These are phyloP conservation scores for Rhyacophila evoluta DNA, from an alignment of 2,888 invertebrate genomes.

Conservation along the genomic window DNA sequence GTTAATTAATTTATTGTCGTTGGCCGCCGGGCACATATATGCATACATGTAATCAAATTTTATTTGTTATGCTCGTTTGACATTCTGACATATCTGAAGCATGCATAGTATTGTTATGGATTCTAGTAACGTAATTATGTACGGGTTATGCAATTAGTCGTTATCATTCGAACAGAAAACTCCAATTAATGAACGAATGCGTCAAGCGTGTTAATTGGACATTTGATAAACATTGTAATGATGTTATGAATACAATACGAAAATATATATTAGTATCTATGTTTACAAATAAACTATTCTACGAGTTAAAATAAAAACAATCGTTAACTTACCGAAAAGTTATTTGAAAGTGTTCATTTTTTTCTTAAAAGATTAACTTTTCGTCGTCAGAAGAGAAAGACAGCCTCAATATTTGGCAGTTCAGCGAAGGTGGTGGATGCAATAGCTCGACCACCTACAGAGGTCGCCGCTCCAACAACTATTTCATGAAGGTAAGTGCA, in stretches of 20 bases:
- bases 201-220: slow-evolving; percentile 29
- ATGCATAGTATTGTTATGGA: background rate
- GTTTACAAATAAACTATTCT: background rate
- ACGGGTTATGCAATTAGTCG: slow-evolving; percentile 35
- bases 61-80: slow-evolving; percentile 9
- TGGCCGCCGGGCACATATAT: background rate
- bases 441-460: slow-evolving; percentile 36
- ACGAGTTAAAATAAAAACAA: background rate
- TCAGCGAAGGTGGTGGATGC: slow-evolving; percentile 41
- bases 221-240: slow-evolving; percentile 36
- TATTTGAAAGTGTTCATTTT: background rate
- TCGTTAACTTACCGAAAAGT: background rate
- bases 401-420: slow-evolving; percentile 48
- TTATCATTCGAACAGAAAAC: slow-evolving; percentile 25
- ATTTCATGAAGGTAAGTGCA: slow-evolving; percentile 51
- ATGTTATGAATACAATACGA: slow-evolving; percentile 29
- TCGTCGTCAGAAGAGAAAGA: slow-evolving; percentile 20
- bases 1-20: slow-evolving; percentile 2
- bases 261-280: background rate
- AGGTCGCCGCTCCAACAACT: slow-evolving; percentile 37
- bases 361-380: slow-evolving; percentile 28
- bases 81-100: slow-evolving; percentile 9
- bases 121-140: slow-evolving; percentile 24
- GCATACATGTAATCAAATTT: background rate
- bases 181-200: slow-evolving; percentile 28